A percentile compares a stretch with the other conserved stretches of the same genome.
These are phyloP conservation scores for Pitta sordida DNA, from an alignment of 2,113 vertebrate genomes.

Conservation along the genomic window DNA sequence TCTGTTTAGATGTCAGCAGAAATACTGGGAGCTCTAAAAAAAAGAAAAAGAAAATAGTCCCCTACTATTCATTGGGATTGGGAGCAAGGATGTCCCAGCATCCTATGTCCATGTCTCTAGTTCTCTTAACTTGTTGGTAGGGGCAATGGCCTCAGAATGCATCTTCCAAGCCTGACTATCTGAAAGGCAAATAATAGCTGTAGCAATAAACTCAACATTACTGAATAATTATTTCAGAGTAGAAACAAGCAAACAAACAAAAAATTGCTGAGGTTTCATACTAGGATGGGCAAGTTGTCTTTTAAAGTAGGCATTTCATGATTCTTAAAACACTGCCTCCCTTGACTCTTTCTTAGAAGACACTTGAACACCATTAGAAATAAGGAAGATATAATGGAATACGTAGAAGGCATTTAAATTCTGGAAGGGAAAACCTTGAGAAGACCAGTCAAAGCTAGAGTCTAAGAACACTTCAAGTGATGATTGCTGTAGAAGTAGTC, in stretches of 20 bases:
- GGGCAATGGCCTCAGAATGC: background rate
- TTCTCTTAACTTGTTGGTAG: background rate
- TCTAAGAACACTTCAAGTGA: background rate
- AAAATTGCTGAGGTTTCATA: background rate
- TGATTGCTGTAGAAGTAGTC: background rate
- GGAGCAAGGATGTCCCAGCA: background rate
- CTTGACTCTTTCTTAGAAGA: background rate
- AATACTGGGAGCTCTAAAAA: background rate
- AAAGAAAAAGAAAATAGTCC: background rate
- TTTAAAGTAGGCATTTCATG: background rate
- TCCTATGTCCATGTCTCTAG: background rate
- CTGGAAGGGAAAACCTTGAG: background rate
- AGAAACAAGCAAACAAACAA: background rate
- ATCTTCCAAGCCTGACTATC: background rate
- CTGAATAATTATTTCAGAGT: background rate
- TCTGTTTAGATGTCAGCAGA: background rate
- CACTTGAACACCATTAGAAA: background rate
- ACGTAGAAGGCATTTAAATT: background rate
- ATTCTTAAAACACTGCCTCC: background rate
- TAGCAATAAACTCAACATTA: background rate
- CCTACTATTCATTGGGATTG: background rate
- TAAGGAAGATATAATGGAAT: background rate
- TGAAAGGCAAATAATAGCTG: background rate
- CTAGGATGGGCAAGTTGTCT: fast-evolving
- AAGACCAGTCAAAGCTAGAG: background rate